A percentile compares a stretch with the other conserved stretches of the same genome.
These are phyloP conservation scores for Vanacampus margaritifer DNA, from an alignment of 2,113 vertebrate species.

Conservation along the genomic window DNA sequence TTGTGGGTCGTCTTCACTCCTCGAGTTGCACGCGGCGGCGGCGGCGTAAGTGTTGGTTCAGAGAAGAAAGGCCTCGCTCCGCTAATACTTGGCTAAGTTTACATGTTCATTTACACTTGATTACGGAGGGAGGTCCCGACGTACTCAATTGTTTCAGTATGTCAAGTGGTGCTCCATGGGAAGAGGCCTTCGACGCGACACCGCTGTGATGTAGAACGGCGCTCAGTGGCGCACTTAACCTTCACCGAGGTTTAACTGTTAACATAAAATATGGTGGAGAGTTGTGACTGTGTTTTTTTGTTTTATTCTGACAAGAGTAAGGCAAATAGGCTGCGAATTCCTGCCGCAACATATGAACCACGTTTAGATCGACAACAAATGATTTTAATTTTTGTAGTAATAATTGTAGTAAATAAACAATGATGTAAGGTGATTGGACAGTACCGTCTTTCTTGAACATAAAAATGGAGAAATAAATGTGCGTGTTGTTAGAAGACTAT, in stretches of 20 bases:
- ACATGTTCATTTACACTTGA: constrained; percentile 77
- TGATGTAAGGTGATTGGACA: not conserved
- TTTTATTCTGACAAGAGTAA: not conserved
- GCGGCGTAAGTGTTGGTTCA: constrained; percentile 29
- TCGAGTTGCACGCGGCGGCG: constrained; percentile 56
- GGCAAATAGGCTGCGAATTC: not conserved
- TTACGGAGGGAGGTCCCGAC: constrained; percentile 52
- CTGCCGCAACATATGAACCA: not conserved
- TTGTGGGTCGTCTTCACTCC: constrained; percentile 45
- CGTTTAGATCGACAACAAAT: not conserved
- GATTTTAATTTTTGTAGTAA: no score
- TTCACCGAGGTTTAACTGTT: not conserved
- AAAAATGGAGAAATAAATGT: no score
- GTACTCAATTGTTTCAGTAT: constrained; percentile 53
- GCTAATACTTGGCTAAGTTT: constrained; percentile 73
- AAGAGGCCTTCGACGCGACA: not conserved
- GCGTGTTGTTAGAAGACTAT: no score
- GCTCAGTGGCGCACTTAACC: not conserved
- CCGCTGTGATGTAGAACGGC: not conserved
- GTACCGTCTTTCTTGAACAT: not conserved
- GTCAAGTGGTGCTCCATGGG: constrained; percentile 27
- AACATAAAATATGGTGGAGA: not conserved
- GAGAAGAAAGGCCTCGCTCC: constrained; percentile 47
- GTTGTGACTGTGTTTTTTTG: not conserved
- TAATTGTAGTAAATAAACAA: no score